Conservation (phyloP, 2,113 vertebrate genomes). For the Tyto alba region DNA sequence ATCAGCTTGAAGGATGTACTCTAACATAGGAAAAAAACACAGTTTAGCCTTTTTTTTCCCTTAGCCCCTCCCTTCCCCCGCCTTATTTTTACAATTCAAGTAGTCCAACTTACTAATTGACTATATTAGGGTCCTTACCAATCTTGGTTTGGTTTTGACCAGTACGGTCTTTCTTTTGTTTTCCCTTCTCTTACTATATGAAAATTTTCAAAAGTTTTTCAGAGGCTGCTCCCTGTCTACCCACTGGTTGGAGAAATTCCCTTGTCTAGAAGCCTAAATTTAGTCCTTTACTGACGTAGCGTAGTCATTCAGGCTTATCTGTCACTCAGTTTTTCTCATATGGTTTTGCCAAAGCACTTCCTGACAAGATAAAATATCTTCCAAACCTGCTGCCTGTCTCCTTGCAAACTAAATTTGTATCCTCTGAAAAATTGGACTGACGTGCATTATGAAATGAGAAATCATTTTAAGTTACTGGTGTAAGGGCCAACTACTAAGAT, state of each 20-base stretch:
- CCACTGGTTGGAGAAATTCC: background rate
- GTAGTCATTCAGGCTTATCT: background rate
- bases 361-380: background rate
- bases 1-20: background rate
- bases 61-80: no score
- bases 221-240: background rate
- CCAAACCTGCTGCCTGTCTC: background rate
- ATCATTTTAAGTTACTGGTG: background rate
- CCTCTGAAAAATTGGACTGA: background rate
- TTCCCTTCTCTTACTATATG: background rate
- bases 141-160: background rate
- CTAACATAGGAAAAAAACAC: background rate
- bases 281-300: background rate
- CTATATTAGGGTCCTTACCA: background rate
- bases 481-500: background rate
- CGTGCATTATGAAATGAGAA: background rate
- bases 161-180: background rate
- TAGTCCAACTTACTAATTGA: background rate
- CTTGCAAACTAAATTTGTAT: background rate
- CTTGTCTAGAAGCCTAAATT: background rate
- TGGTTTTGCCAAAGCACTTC: conserved; percentile 7
- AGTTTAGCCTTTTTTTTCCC: background rate
- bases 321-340: background rate
- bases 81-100: background rate
- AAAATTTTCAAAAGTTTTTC: background rate